Base-by-base conservation (phyloP, 1,140 invertebrate genomes). In the Sinella curviseta region DNA sequence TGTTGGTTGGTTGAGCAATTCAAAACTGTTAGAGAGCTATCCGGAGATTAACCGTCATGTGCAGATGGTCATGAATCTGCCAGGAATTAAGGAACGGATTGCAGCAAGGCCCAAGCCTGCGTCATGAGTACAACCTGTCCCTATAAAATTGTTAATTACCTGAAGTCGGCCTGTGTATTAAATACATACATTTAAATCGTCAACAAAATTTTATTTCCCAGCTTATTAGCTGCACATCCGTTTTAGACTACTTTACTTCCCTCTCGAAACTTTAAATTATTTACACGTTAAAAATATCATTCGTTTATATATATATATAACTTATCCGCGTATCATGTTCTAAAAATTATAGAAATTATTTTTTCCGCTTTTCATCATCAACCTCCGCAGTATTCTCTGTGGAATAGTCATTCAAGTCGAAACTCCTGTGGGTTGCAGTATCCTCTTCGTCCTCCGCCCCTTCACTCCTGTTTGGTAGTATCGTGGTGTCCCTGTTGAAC, bases 81-180 rank as follows among this genome's bases (percentile, higher is more conserved):
- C 82, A 30, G 77, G 75, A 48, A 84, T 84, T 24, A 84, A 84
- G 35, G 74, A 82, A 39, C 84, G 83, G 82, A 48, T 84, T n/a
- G 80, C 31, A 35, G 77, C 80, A 33, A n/a, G 83, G 20, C 83
- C 83, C 31, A 74, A n/a, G 24, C 8, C 57, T n/a, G 24, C 4
- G 24, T 48, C 39, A 20, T 48, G 20, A 20, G 39, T 48, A 20
- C 39, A 48, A 48, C 8, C 8, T 48, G 39, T 12, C 39, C 20
- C 20, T 20, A 12, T 20, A 20, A 48, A 48, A 48, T 12, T 12
- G 8, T 48, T 48, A 20, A 48, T 12, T 48, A 48, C n/a, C n/a
- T n/a, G n/a, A n/a, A n/a, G n/a, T n/a, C n/a, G n/a, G n/a, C n/a
- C n/a, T n/a, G n/a, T n/a, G n/a, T n/a, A n/a, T n/a, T n/a, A n/a